Base-by-base conservation (phyloP, 1,140 invertebrate genomes). In the Daktulosphaira vitifoliae region DNA sequence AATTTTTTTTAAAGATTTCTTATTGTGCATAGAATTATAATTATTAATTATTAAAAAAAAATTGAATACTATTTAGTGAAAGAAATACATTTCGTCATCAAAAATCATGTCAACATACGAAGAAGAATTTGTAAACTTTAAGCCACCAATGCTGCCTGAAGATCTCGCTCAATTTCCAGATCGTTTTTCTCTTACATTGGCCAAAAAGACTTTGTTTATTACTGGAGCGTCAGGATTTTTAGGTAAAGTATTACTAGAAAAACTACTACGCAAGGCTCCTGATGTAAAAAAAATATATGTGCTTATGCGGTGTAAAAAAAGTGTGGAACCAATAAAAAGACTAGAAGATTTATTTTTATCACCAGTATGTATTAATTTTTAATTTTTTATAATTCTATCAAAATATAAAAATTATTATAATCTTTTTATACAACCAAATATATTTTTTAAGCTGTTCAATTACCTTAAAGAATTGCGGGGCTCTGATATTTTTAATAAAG, bases 191-290 rank as follows among this genome's bases (percentile, higher is more conserved):
- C n/a, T n/a, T n/a, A n/a, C n/a, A 15, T 18, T 46, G 2, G 42
- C 25, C 0, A 39, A 59, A 20, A 29, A 29, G 0, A n/a, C n/a
- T n/a, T n/a, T n/a, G n/a, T n/a, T n/a, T n/a, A n/a, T n/a, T n/a
- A 82, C 80, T 2, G 80, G 81, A 4, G 78, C 73, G 2, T 84
- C 84, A 2, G 85, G 85, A 16, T 89, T 88, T 71, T 78, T 89
- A 73, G 87, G 87, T 8, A 88, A 88, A 73, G 82, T 78, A 46
- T 72, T 90, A 13, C 78, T 91, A 11, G 83, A 87, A 68, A 91
- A 90, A 72, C 70, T 91, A 9, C 74, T 90, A 0, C 71, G 83
- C 16, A 83, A 80, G 54, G 90, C 87, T 75, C 80, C 84, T 0
- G 81, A 82, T 6, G 62, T 92, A 4, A 76, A 79, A 38, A 81